Conservation (phyloP, 1,140 invertebrate genomes). For the Drosophila fuyamai region DNA sequence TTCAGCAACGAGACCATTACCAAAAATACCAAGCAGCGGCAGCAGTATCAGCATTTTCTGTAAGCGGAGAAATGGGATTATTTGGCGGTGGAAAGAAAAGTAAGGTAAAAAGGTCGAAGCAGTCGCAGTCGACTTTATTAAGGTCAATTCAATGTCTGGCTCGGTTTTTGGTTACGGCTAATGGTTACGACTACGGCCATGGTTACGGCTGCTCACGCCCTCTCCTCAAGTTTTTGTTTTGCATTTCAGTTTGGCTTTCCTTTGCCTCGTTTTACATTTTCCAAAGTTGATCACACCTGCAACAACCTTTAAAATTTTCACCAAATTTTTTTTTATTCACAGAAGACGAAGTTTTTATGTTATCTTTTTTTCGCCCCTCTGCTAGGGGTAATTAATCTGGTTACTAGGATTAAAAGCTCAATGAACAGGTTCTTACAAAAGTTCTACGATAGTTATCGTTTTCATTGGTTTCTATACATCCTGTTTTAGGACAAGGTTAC, state of each 20-base stretch:
- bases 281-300: conserved; percentile 46
- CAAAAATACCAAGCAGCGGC: conserved; percentile 74
- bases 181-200: conserved; percentile 65
- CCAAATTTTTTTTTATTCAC: conserved; percentile 43
- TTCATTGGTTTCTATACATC: conserved; percentile 6
- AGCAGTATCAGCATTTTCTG: conserved; percentile 84
- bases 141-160: conserved; percentile 81
- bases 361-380: not conserved
- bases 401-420: not conserved
- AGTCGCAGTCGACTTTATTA: conserved; percentile 73
- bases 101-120: conserved; percentile 48
- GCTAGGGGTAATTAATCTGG: conserved; percentile 13
- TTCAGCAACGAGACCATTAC: conserved; percentile 76
- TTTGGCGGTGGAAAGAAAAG: conserved; percentile 35
- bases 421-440: conserved; percentile 12
- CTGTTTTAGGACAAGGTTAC: not conserved
- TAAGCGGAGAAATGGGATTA: conserved; percentile 45
- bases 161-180: conserved; percentile 69
- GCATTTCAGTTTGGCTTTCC: conserved; percentile 45
- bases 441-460: conserved; percentile 15
- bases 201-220: conserved; percentile 21
- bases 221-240: conserved; percentile 35
- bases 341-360: conserved; percentile 13
- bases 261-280: conserved; percentile 16
- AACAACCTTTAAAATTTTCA: conserved; percentile 62